Base-by-base conservation (phyloP, 1,140 invertebrate genomes). In the Bilobella aurantiaca region DNA sequence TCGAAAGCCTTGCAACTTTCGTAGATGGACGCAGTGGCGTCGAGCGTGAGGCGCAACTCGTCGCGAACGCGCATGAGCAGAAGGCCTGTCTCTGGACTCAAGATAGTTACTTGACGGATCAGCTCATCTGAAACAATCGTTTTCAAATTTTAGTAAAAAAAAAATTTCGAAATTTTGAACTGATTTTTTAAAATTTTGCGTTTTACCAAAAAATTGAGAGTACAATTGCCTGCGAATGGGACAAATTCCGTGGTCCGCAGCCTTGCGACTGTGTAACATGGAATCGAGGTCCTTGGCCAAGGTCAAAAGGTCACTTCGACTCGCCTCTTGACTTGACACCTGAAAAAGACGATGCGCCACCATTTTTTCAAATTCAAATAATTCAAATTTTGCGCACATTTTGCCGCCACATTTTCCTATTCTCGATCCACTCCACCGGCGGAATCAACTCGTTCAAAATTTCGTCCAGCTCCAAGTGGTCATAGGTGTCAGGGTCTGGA, bases 201-300 rank as follows among this genome's bases (percentile, higher is more conserved):
- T 23, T 8, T 82, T 84, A 89, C 93, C 93, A 78, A 98, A 98
- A 77, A 93, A 95, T 78, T 98, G 94, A 1, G 91, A 90, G 75
- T 96, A 98, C 0, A 99, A 83, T 76, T 96, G 88, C 58, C 95
- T 80, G 58, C 96, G 81, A 53, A 97, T 87, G 0, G 94, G 93
- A 80, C 96, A 98, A 72, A 98, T 94, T n/a, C 96, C 96, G 21
- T 93, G 96, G 80, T 97, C 92, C 73, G 93, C 83, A 0, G 96
- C 95, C 77, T 94, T 90, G 58, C 88, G 81, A 75, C 93, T 89
- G 75, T 96, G 90, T 27, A 99, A 79, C 69, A 87, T 84, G 73
- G 88, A 89, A 75, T 98, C 93, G 32, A 98, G 77, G 78, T 96
- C 89, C 78, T 98, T 93, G 80, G 97, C 92, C 16, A 98, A 81